These are phyloP conservation scores for Pampusana beccarii DNA, from an alignment of 2,113 vertebrate species.

Conservation along the genomic window DNA sequence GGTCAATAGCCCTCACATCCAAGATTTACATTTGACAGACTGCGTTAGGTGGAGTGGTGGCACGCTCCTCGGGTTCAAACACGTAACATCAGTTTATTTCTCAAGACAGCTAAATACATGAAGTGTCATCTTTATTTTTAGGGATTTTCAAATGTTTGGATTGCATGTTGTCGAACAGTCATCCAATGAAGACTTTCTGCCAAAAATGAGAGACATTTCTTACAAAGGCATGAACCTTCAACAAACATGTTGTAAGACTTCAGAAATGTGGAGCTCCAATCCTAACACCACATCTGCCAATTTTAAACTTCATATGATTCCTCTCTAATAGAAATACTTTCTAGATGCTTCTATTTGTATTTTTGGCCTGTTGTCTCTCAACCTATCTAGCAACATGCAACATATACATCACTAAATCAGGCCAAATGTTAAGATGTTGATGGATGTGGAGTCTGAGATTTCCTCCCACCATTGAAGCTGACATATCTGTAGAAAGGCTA, in stretches of 20 bases:
- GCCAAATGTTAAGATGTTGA: neutral
- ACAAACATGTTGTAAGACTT: neutral
- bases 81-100: neutral
- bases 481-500: neutral
- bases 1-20: neutral
- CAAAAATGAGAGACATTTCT: neutral
- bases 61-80: neutral
- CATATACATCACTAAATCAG: neutral
- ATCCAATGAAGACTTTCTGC: neutral
- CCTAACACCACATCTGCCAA: neutral
- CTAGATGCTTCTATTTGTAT: neutral
- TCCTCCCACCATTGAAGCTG: neutral
- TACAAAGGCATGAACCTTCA: neutral
- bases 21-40: neutral
- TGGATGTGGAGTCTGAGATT: neutral
- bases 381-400: neutral
- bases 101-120: neutral
- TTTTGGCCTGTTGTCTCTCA: neutral
- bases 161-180: neutral
- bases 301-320: neutral
- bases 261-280: neutral
- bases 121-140: neutral
- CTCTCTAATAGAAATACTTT: neutral
- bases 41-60: neutral
- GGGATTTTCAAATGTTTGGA: neutral